phyloP scores from a whole-genome alignment of 1,140 invertebrate genomes.

The Tetramorium alpestre region DNA sequence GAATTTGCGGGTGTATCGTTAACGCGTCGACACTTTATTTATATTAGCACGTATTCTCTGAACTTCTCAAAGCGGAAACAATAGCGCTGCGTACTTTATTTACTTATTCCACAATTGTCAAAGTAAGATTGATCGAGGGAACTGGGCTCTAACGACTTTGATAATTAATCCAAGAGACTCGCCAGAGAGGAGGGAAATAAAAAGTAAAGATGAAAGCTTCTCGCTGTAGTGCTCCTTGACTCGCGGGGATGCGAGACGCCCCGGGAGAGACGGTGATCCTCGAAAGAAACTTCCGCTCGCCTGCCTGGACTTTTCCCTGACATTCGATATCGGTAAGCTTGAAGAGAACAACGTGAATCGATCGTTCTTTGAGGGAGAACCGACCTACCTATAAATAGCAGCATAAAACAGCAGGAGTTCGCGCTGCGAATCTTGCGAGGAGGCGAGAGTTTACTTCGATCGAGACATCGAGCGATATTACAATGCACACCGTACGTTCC shows the following conservation, averaged over 20 bases:
- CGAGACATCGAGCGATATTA: not conserved
- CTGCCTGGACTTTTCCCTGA: constrained; percentile 32
- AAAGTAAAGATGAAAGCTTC: constrained; percentile 44
- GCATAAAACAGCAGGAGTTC: not conserved
- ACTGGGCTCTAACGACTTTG: not conserved
- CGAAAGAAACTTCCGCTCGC: constrained; percentile 36
- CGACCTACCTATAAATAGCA: not conserved
- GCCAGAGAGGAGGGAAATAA: not conserved
- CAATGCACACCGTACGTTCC: not conserved
- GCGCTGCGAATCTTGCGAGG: not conserved
- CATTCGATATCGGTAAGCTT: constrained; percentile 43
- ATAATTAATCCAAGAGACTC: constrained; percentile 47
- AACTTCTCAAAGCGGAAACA: not conserved
- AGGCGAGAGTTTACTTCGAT: not conserved
- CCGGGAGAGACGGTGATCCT: not conserved
- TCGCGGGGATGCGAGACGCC: not conserved
- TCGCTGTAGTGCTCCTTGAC: constrained; percentile 45
- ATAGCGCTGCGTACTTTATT: not conserved
- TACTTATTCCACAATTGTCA: not conserved
- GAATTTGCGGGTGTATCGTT: not conserved
- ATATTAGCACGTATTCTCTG: not conserved
- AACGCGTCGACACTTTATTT: not conserved
- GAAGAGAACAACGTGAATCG: constrained; percentile 34
- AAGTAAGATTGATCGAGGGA: not conserved
- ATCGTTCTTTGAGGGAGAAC: constrained; percentile 29